These are phyloP conservation scores for Thunnus albacares DNA, from an alignment of 2,797 vertebrate genomes.

Conservation along the genomic window DNA sequence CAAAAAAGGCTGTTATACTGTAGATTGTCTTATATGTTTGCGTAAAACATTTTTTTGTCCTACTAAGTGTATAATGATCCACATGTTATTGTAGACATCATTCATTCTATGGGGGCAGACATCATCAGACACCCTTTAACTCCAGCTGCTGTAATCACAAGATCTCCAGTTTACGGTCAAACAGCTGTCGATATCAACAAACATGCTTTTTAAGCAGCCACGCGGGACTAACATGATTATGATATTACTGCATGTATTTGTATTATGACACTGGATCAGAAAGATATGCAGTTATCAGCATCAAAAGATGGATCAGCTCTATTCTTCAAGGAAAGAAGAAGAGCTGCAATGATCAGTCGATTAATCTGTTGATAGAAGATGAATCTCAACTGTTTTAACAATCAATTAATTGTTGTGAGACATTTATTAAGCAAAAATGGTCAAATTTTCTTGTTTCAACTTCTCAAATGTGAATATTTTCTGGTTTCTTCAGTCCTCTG, in stretches of 20 bases:
- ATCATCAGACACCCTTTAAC: background rate
- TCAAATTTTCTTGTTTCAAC: too few relatives aligned
- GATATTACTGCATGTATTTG: background rate
- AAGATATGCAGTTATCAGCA: background rate
- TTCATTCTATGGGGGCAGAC: background rate
- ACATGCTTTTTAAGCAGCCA: background rate
- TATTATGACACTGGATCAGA: background rate
- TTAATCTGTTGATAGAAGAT: too few relatives aligned
- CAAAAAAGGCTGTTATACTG: background rate
- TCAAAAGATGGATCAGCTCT: background rate
- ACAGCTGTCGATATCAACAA: background rate
- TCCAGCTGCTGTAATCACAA: background rate
- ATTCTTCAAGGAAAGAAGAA: background rate
- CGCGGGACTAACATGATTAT: background rate
- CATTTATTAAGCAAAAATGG: too few relatives aligned
- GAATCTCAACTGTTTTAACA: too few relatives aligned
- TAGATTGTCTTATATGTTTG: background rate
- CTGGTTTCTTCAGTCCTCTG: too few relatives aligned
- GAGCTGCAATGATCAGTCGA: background rate
- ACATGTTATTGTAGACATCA: background rate
- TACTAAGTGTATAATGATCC: background rate
- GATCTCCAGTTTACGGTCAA: background rate
- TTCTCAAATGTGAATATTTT: too few relatives aligned
- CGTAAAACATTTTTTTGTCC: background rate
- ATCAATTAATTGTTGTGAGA: background rate